Conservation (phyloP, 2,797 vertebrate genomes). For the Liasis olivaceus region DNA sequence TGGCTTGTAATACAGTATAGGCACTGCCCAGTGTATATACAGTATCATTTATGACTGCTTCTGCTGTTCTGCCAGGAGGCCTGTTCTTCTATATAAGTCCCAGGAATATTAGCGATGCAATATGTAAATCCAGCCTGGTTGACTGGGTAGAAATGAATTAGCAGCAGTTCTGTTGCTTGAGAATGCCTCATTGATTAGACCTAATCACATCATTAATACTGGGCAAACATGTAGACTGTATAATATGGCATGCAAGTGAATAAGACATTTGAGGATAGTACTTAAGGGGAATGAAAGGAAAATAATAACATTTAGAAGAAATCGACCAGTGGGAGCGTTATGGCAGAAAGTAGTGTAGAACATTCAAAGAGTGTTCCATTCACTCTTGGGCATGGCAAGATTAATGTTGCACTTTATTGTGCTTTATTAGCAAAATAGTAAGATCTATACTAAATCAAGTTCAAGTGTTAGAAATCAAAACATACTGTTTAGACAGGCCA, state of each 20-base stretch:
- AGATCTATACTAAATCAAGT: background rate
- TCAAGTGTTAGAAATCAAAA: background rate
- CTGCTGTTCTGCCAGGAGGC: background rate
- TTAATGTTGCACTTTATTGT: background rate
- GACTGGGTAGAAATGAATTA: background rate
- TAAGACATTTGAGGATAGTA: background rate
- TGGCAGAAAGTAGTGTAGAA: background rate
- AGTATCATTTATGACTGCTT: background rate
- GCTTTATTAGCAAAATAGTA: background rate
- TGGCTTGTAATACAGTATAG: background rate
- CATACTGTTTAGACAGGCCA: background rate
- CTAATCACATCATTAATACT: background rate
- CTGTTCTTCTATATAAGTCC: background rate
- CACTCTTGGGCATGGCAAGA: background rate
- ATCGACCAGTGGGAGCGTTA: too few relatives aligned
- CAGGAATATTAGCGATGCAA: background rate
- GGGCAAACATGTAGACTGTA: background rate
- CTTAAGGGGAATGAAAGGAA: background rate
- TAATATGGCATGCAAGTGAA: background rate
- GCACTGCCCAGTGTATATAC: background rate
- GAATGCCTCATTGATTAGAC: constrained; percentile 3
- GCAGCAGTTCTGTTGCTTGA: background rate
- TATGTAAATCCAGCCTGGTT: background rate
- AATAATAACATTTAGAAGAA: background rate
- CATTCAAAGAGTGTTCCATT: background rate